A percentile compares a stretch with the other conserved stretches of the same genome.
phyloP scores from a whole-genome alignment of 2,888 invertebrate genomes.

The Rhingia rostrata region DNA sequence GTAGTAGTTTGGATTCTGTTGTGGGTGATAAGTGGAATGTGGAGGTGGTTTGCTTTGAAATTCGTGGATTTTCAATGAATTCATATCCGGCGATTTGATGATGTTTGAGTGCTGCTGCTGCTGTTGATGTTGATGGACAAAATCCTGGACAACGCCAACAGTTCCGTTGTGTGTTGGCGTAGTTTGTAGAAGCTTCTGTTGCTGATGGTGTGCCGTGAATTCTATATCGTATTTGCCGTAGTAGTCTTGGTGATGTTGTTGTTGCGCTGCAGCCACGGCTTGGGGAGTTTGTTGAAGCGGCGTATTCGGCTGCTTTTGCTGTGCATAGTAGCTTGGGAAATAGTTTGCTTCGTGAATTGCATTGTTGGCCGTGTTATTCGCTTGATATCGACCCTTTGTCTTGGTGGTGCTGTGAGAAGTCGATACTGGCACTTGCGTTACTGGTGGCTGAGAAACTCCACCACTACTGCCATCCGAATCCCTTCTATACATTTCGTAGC shows the following conservation, averaged over 20 bases:
- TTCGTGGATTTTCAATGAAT: constrained; percentile 77
- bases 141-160: constrained; percentile 44
- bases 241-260: constrained; percentile 78
- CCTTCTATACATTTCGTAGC: constrained; percentile 79
- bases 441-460: constrained; percentile 75
- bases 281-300: constrained; percentile 74
- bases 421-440: constrained; percentile 55
- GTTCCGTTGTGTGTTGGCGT: constrained; percentile 56
- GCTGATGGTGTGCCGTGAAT: constrained; percentile 77
- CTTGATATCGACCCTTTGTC: constrained; percentile 53
- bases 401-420: constrained; percentile 53
- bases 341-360: constrained; percentile 78
- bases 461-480: constrained; percentile 77
- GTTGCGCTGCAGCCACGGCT: constrained; percentile 40
- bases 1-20: constrained; percentile 80
- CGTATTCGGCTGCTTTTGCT: constrained; percentile 76
- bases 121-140: constrained; percentile 73
- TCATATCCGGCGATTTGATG: constrained; percentile 75
- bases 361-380: constrained; percentile 58
- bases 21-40: constrained; percentile 78
- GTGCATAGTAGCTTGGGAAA: constrained; percentile 80
- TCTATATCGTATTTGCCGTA: constrained; percentile 82
- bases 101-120: constrained; percentile 75
- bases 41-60: constrained; percentile 75
- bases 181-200: constrained; percentile 76